Evolutionary conservation across 2,113 vertebrate genomes (phyloP).

Genomic region (Chamaea fasciata): DNA sequence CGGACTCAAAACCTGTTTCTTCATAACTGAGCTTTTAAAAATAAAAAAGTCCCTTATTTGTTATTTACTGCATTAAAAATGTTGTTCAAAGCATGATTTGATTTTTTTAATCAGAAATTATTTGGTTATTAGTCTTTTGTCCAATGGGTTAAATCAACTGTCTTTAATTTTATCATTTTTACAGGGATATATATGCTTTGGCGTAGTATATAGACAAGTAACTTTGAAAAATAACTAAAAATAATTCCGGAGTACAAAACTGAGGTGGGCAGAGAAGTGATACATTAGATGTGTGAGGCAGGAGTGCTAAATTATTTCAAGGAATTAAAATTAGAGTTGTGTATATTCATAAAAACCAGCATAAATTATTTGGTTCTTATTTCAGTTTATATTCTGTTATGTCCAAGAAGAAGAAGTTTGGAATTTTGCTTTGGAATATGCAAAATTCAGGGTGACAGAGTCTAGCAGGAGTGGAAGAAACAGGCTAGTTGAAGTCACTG

Average conservation of each 20-base stretch:
- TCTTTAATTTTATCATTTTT: background rate
- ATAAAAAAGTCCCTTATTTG: background rate
- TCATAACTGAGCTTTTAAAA: background rate
- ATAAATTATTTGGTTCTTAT: background rate
- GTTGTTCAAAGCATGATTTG: background rate
- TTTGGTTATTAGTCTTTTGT: background rate
- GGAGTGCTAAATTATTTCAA: background rate
- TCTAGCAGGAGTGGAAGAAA: background rate
- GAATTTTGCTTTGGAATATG: background rate
- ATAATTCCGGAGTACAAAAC: background rate
- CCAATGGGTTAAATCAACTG: background rate
- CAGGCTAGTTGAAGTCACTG: background rate
- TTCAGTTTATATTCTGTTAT: background rate
- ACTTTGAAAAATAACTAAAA: background rate
- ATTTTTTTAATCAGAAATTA: background rate
- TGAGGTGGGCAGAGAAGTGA: background rate
- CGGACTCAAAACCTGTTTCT: conserved; percentile 14
- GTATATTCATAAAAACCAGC: background rate
- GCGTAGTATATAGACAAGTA: background rate
- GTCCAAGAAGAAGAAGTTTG: background rate
- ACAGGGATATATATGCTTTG: background rate
- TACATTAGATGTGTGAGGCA: background rate
- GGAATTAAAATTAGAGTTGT: background rate
- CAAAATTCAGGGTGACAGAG: background rate
- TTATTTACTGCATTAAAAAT: background rate